These are phyloP conservation scores for Oncorhynchus gorbuscha DNA, from an alignment of 2,113 vertebrate genomes.

Conservation along the genomic window DNA sequence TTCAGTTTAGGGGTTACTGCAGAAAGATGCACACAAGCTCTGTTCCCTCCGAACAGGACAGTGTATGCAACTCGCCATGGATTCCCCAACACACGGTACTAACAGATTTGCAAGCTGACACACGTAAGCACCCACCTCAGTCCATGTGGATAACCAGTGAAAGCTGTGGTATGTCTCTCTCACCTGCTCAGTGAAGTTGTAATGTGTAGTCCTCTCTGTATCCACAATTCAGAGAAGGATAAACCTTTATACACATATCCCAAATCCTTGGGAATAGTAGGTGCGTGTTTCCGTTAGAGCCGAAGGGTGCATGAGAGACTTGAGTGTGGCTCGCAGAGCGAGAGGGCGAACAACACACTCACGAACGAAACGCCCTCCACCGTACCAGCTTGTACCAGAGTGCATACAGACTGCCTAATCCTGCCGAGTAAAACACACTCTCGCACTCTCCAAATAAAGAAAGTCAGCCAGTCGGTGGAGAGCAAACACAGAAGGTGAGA, in stretches of 20 bases:
- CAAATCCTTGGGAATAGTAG: constrained; percentile 28
- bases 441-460: not conserved
- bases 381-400: not conserved
- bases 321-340: not conserved
- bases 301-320: not conserved
- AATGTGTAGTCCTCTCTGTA: constrained; percentile 9
- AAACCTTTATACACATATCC: not conserved
- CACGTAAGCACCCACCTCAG: too few relatives aligned
- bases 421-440: not conserved
- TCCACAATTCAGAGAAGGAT: not conserved
- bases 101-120: too few relatives aligned
- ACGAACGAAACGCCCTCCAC: not conserved
- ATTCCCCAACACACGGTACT: too few relatives aligned
- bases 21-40: too few relatives aligned
- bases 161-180: constrained; percentile 10
- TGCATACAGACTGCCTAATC: constrained; percentile 7
- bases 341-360: not conserved
- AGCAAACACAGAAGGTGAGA: not conserved
- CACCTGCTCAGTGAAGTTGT: constrained; percentile 35
- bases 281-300: not conserved
- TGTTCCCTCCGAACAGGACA: too few relatives aligned
- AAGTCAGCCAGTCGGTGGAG: not conserved
- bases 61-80: too few relatives aligned
- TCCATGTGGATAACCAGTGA: not conserved
- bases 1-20: too few relatives aligned